These are phyloP conservation scores for Anguilla pacifica DNA, from an alignment of 2,797 vertebrate genomes.

Conservation along the genomic window DNA sequence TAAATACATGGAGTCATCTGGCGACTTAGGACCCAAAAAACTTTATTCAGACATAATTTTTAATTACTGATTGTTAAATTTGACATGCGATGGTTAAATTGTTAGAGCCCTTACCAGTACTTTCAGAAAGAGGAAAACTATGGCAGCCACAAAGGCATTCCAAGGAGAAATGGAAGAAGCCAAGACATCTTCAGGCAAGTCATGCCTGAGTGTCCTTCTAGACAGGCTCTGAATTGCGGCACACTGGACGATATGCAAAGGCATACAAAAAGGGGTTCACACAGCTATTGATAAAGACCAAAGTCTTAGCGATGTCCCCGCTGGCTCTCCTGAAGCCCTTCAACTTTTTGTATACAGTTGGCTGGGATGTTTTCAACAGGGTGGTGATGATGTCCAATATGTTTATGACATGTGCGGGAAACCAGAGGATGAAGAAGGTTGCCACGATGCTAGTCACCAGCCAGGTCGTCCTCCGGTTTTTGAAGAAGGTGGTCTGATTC, in stretches of 20 bases:
- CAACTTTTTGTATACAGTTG: not conserved
- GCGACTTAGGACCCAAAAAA: no score
- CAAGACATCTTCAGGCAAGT: not conserved
- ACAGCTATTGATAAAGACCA: constrained; percentile 47
- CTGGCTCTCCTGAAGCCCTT: not conserved
- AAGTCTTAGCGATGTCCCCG: constrained; percentile 17
- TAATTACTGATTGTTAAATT: not conserved
- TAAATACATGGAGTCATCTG: no score
- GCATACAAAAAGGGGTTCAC: constrained; percentile 53
- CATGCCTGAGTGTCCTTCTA: constrained; percentile 24
- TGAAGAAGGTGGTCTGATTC: constrained; percentile 35
- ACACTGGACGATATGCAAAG: constrained; percentile 38
- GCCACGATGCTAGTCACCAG: constrained; percentile 35
- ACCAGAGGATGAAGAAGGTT: constrained; percentile 42
- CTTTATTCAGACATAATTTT: no score
- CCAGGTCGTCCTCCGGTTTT: constrained; percentile 39
- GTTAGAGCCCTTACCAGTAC: not conserved
- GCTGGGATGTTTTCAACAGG: not conserved
- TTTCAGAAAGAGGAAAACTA: not conserved
- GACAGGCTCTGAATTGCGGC: not conserved
- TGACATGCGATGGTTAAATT: not conserved
- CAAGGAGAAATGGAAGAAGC: not conserved
- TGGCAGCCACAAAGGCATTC: not conserved
- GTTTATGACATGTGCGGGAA: constrained; percentile 45
- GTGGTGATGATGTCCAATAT: constrained; percentile 29